These are phyloP conservation scores for Cepaea nemoralis DNA, from an alignment of 1,140 invertebrate genomes.

Conservation along the genomic window DNA sequence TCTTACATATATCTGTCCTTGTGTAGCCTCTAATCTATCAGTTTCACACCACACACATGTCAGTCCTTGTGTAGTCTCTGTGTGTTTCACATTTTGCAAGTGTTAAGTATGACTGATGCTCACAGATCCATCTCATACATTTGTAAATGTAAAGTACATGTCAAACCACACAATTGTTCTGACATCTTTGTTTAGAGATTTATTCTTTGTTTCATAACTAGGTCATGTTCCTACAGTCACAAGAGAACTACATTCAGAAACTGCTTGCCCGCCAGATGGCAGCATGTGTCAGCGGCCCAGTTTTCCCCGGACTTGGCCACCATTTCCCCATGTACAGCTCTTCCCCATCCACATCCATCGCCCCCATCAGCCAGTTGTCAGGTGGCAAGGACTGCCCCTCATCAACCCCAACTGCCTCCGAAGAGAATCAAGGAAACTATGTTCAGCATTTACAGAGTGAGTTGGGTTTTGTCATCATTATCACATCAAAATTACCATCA, in stretches of 20 bases:
- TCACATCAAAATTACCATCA: too few relatives aligned
- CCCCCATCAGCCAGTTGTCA: slow-evolving; percentile 61
- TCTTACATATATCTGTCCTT: too few relatives aligned
- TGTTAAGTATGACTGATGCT: too few relatives aligned
- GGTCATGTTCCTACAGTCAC: slow-evolving; percentile 26
- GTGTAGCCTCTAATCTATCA: too few relatives aligned
- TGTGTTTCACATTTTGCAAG: too few relatives aligned
- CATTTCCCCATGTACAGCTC: slow-evolving; percentile 62
- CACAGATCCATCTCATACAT: too few relatives aligned
- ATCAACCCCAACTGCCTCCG: slow-evolving; percentile 35
- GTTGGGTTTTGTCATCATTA: too few relatives aligned
- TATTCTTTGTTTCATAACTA: slow-evolving; percentile 35
- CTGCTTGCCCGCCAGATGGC: slow-evolving; percentile 63
- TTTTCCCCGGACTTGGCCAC: slow-evolving; percentile 63
- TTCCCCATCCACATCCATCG: slow-evolving; percentile 56
- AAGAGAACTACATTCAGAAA: slow-evolving; percentile 69
- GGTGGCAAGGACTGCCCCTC: slow-evolving; percentile 53
- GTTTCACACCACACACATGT: too few relatives aligned
- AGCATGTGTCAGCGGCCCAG: slow-evolving; percentile 56
- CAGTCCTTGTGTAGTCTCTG: too few relatives aligned
- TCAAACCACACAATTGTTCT: too few relatives aligned
- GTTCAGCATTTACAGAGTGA: slow-evolving; percentile 68
- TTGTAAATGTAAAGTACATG: too few relatives aligned
- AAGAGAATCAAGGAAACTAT: slow-evolving; percentile 54
- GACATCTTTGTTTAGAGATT: too few relatives aligned